Conservation (phyloP, 2,797 vertebrate genomes). For the Arrhamphus sclerolepis region DNA sequence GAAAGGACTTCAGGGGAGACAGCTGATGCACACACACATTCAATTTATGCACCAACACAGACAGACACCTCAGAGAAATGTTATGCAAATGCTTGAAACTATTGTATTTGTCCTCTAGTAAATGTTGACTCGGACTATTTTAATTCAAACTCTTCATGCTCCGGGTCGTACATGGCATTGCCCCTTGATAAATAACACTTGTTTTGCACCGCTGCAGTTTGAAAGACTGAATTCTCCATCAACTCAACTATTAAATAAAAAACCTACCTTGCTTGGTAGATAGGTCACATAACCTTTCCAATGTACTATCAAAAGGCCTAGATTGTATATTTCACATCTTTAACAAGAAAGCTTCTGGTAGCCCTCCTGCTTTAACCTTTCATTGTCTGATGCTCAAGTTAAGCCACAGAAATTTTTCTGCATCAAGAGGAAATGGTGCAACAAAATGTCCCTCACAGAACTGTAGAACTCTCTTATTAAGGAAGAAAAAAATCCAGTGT, state of each 20-base stretch:
- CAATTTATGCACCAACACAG: constrained; percentile 11
- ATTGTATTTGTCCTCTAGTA: constrained; percentile 50
- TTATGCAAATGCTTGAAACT: constrained; percentile 46
- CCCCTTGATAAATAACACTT: constrained; percentile 37
- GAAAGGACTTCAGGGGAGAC: constrained; percentile 59
- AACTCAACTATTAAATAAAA: no score
- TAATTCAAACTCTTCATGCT: constrained; percentile 35
- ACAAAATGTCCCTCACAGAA: no score
- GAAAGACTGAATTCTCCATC: no score
- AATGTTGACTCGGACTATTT: constrained; percentile 47
- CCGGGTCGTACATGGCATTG: constrained; percentile 56
- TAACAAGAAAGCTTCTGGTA: not conserved
- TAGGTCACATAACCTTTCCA: no score
- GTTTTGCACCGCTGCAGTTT: constrained; percentile 22
- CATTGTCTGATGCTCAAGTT: no score
- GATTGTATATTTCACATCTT: not conserved
- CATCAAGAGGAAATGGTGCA: no score
- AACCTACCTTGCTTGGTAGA: no score
- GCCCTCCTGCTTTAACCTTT: no score
- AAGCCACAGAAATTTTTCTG: no score
- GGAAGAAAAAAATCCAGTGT: no score
- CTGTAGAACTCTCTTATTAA: no score
- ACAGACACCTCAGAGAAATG: constrained; percentile 49
- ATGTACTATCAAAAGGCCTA: no score
- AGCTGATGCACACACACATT: constrained; percentile 48